These are phyloP conservation scores for Periophthalmodon schlosseri DNA, from an alignment of 2,113 vertebrate genomes.

Conservation along the genomic window DNA sequence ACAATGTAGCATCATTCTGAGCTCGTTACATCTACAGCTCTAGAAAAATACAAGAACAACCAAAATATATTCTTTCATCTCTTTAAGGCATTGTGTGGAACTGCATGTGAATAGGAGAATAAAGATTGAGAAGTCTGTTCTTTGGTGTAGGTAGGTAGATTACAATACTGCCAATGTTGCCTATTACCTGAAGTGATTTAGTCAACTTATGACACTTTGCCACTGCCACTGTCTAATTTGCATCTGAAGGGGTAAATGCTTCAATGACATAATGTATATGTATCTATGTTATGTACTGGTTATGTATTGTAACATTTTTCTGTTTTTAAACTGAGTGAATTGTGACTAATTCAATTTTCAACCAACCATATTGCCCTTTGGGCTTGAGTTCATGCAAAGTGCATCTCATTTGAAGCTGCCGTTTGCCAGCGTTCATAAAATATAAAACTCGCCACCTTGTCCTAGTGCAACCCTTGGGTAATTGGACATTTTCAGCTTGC, in stretches of 20 bases:
- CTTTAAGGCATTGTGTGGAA: too few relatives aligned
- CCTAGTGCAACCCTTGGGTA: conserved; percentile 37
- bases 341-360: background rate
- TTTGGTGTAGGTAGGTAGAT: too few relatives aligned
- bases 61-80: background rate
- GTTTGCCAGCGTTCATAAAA: conserved; percentile 46
- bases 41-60: background rate
- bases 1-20: conserved; percentile 25
- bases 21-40: conserved; percentile 6
- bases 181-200: background rate
- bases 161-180: too few relatives aligned
- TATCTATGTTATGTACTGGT: background rate
- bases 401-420: conserved; percentile 17
- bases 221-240: too few relatives aligned
- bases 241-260: too few relatives aligned
- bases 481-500: conserved; percentile 29
- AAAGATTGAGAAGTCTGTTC: too few relatives aligned
- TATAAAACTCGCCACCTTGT: conserved; percentile 39
- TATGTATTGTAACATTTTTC: too few relatives aligned
- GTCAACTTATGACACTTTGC: background rate
- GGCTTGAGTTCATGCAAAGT: conserved; percentile 44
- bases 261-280: background rate
- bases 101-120: too few relatives aligned
- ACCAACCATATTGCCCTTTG: conserved; percentile 11
- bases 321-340: too few relatives aligned